A percentile compares a stretch with the other conserved stretches of the same genome.
These are phyloP conservation scores for Catamblyrhynchus diadema DNA, from an alignment of 2,797 vertebrate species.

Conservation along the genomic window DNA sequence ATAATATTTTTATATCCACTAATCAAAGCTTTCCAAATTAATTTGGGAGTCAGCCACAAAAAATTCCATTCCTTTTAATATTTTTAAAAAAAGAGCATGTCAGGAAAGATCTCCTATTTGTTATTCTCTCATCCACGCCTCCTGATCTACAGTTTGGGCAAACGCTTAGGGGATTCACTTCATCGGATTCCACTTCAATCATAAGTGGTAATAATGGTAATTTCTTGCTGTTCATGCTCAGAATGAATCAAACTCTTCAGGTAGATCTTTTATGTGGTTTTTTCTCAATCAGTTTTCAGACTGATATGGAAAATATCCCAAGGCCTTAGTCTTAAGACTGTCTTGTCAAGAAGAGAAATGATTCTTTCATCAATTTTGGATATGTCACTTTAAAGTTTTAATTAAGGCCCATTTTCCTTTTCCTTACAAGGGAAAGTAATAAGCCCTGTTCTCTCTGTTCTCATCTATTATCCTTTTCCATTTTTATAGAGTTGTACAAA, in stretches of 20 bases:
- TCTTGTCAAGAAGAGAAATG: neutral
- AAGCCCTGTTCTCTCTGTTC: neutral
- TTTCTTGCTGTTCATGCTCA: neutral
- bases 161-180: neutral
- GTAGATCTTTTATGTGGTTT: neutral
- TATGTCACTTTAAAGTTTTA: neutral
- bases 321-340: neutral
- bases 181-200: neutral
- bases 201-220: neutral
- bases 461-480: neutral
- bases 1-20: neutral
- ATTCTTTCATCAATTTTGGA: neutral
- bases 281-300: neutral
- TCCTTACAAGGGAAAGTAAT: neutral
- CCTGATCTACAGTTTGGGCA: neutral
- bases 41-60: neutral
- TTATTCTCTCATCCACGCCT: neutral
- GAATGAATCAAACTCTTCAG: neutral
- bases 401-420: neutral
- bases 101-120: neutral
- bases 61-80: neutral
- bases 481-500: neutral
- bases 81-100: rapidly evolving
- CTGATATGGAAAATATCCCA: neutral
- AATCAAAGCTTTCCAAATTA: neutral